Conservation (phyloP, 2,797 vertebrate species). For the Acanthornis magna region DNA sequence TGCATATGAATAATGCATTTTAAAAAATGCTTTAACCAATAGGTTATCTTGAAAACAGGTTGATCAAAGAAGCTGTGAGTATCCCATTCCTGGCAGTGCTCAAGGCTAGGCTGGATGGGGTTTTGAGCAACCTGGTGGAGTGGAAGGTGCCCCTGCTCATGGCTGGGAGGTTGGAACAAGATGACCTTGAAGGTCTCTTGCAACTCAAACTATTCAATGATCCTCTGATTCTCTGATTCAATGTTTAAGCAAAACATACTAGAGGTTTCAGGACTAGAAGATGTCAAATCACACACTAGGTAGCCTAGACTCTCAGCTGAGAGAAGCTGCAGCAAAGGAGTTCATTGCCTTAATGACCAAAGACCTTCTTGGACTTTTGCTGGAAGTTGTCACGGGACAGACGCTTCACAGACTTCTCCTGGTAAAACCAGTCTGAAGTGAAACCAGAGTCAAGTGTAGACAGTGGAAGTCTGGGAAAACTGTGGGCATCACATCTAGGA, state of each 20-base stretch:
- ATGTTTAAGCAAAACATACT: neutral
- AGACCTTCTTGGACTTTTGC: neutral
- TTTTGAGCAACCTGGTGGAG: neutral
- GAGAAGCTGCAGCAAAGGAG: neutral
- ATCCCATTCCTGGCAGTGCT: neutral
- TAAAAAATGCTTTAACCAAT: neutral
- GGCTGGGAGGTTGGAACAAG: neutral
- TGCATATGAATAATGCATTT: neutral
- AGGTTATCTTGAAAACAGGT: neutral
- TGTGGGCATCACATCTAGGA: neutral
- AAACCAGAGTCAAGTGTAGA: neutral
- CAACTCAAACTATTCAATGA: neutral
- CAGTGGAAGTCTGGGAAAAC: neutral
- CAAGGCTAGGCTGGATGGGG: neutral
- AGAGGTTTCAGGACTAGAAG: neutral
- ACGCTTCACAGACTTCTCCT: neutral
- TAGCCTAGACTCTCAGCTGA: neutral
- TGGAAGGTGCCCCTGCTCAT: neutral
- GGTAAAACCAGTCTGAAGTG: neutral
- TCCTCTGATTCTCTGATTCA: neutral
- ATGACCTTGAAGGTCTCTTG: no score
- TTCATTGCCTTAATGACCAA: rapidly evolving
- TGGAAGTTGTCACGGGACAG: neutral
- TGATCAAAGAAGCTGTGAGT: neutral
- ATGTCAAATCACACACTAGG: neutral